phyloP scores from a whole-genome alignment of 2,797 vertebrate genomes.

The Xenopus petersii region DNA sequence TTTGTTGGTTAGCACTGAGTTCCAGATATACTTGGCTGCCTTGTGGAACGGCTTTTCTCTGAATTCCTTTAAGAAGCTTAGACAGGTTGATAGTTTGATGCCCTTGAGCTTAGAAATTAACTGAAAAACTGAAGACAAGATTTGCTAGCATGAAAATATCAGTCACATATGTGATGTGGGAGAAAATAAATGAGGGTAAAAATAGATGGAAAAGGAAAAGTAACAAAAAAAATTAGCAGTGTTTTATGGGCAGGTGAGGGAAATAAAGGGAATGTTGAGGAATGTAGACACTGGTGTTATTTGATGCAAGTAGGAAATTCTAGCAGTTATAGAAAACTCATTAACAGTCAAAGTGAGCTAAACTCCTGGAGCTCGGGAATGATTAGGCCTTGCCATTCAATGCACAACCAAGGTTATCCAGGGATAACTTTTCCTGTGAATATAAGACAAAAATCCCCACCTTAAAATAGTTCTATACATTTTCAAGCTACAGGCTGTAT shows the following conservation, averaged over 20 bases:
- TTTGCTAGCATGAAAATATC: slow-evolving; percentile 32
- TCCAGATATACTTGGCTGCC: slow-evolving; percentile 22
- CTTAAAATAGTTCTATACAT: slow-evolving; percentile 11
- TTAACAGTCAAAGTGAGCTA: slow-evolving; percentile 29
- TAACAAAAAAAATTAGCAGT: not conserved
- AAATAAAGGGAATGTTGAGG: slow-evolving; percentile 18
- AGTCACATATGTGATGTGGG: slow-evolving; percentile 20
- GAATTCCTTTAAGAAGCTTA: slow-evolving; percentile 38
- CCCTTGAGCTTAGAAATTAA: slow-evolving; percentile 23
- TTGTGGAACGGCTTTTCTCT: slow-evolving; percentile 8
- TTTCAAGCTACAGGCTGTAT: not conserved
- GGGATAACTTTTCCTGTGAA: slow-evolving; percentile 20
- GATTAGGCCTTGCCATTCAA: slow-evolving; percentile 22
- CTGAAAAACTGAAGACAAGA: slow-evolving; percentile 25
- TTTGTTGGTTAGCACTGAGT: not conserved
- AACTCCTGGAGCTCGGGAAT: slow-evolving; percentile 4
- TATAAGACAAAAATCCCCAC: slow-evolving; percentile 1
- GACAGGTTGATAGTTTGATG: slow-evolving; percentile 32
- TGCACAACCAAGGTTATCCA: slow-evolving; percentile 10
- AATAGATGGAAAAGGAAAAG: slow-evolving; percentile 14
- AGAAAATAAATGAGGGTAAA: slow-evolving; percentile 16
- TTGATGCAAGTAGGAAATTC: slow-evolving; percentile 10
- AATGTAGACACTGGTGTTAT: slow-evolving; percentile 8
- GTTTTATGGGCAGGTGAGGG: not conserved
- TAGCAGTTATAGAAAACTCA: slow-evolving; percentile 37